Conservation (phyloP, 2,113 vertebrate species). For the Galbula dea region DNA sequence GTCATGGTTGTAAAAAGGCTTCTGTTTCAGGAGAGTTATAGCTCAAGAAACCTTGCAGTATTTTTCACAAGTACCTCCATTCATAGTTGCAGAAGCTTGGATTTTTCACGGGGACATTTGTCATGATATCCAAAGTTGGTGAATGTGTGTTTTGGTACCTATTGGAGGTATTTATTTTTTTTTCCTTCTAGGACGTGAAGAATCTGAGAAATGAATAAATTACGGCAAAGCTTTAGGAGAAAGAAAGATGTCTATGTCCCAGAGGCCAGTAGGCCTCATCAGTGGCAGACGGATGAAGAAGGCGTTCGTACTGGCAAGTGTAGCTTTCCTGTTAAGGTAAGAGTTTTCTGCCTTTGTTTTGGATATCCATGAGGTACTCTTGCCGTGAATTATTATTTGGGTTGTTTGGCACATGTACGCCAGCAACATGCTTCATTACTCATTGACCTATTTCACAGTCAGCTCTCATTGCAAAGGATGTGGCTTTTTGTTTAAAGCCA, state of each 20-base stretch:
- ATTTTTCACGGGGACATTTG: background rate
- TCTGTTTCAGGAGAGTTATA: background rate
- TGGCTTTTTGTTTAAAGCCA: background rate
- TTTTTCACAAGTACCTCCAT: background rate
- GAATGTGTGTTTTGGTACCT: background rate
- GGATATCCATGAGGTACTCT: background rate
- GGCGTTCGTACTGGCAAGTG: conserved; percentile 95
- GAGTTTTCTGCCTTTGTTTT: background rate
- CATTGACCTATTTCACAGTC: conserved; percentile 36
- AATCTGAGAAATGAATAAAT: conserved; percentile 93
- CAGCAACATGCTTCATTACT: background rate
- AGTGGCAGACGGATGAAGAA: conserved; percentile 99
- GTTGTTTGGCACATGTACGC: background rate
- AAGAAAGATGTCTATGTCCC: conserved; percentile 99
- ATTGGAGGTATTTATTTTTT: background rate
- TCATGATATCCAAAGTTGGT: background rate
- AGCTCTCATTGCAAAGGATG: background rate
- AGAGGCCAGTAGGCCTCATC: conserved; percentile 96
- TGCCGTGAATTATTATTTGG: background rate
- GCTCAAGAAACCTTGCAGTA: background rate
- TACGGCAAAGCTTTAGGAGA: conserved; percentile 97
- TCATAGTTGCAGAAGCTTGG: background rate
- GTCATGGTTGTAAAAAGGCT: background rate
- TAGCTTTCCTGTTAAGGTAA: conserved; percentile 98
- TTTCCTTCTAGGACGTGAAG: conserved; percentile 72